Evolutionary conservation across 2,888 invertebrate genomes (phyloP), one percentile per base, ranked within the genome.

Genomic region (Pimpla rufipes): DNA sequence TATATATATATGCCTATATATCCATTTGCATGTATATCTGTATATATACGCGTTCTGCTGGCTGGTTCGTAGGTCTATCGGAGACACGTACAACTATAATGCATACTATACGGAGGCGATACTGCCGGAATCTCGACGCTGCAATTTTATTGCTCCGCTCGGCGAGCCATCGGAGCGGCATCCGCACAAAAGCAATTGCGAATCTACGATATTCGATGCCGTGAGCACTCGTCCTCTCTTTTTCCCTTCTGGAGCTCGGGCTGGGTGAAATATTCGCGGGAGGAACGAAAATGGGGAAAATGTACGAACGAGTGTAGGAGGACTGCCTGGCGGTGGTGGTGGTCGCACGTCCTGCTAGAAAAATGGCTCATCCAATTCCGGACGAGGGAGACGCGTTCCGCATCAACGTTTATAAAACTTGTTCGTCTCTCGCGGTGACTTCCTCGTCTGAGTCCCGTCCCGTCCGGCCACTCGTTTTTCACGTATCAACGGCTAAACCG

Each of bases 111-210:
- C 67, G 52, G 52, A 77, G 73, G 67, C 83, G 76, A 80, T 83
- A 67, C 83, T 42, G 66, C 62, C 52, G 83, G 83, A 83, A 83
- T 83, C 76, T 80, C 79, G 35, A 67, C 50, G 50, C 71, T 76
- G 55, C 73, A 77, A 82, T 84, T 82, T 82, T 85, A 74, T 84
- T 85, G 73, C 77, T 52, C 45, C 40, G 40, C 70, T 55, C 70
- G 66, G 11, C 59, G 79, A 78, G 40, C 80, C 67, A 83, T 81
- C 78, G 80, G 62, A 68, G 73, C 78, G 79, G 45, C 37, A 78
- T 81, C 74, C 64, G 83, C 57, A 70, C 67, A 83, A 79, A 77
- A 77, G 81, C 75, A 82, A 74, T 79, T 75, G 81, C 57, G 52
- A 85, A 70, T 78, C 66, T 70, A 62, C 80, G 82, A 80, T 78